phyloP scores from a whole-genome alignment of 2,888 invertebrate genomes.

The Leptinotarsa haldemani region DNA sequence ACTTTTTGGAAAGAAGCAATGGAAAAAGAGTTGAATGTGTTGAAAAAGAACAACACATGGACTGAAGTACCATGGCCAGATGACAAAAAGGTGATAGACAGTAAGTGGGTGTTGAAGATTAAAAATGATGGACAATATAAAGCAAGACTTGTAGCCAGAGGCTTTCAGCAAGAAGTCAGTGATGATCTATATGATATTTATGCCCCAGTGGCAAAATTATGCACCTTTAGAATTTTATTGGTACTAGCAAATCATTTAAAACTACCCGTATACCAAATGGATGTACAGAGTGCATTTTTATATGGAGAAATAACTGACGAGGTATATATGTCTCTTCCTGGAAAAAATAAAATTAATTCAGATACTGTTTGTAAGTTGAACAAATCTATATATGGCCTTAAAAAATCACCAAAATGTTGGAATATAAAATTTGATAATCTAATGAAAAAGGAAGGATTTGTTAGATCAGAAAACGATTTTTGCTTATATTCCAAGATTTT shows the following conservation, averaged over 20 bases:
- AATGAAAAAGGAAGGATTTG: too few relatives aligned
- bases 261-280: slow-evolving; percentile 34
- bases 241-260: slow-evolving; percentile 34
- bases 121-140: slow-evolving; percentile 35
- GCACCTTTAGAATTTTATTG: slow-evolving; percentile 35
- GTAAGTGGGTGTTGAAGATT: slow-evolving; percentile 42
- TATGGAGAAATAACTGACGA: slow-evolving; percentile 37
- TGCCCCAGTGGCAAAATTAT: slow-evolving; percentile 38
- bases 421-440: too few relatives aligned
- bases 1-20: slow-evolving; percentile 37
- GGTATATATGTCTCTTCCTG: slow-evolving; percentile 16
- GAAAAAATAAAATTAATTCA: slow-evolving; percentile 2
- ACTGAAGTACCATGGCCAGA: slow-evolving; percentile 25
- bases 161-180: slow-evolving; percentile 31
- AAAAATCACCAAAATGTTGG: too few relatives aligned
- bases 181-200: slow-evolving; percentile 28
- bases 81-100: slow-evolving; percentile 34
- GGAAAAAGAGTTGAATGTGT: slow-evolving; percentile 33
- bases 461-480: slow-evolving; percentile 21
- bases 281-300: slow-evolving; percentile 41
- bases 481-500: slow-evolving; percentile 16
- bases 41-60: slow-evolving; percentile 42
- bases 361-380: slow-evolving; percentile 11
- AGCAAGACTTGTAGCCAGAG: slow-evolving; percentile 34
- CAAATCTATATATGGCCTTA: too few relatives aligned